Percentiles rank a stretch among this genome's conserved stretches.
Conservation (phyloP, 1,140 invertebrate species). For the Episyrphus balteatus region DNA sequence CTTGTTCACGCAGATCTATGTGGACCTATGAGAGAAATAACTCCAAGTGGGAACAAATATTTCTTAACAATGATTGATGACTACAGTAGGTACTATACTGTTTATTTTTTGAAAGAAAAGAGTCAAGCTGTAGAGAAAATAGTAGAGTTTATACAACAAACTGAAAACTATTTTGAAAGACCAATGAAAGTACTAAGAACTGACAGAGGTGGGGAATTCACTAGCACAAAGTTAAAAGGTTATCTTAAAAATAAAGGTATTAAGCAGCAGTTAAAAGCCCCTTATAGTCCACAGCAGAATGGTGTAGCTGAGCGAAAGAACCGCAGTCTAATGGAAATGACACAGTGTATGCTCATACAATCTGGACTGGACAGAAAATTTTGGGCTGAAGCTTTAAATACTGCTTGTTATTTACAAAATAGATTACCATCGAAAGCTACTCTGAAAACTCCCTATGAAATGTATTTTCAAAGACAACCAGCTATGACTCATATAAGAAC, state of each 20-base stretch:
- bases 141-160: conserved; percentile 2
- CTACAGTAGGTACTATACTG: conserved; percentile 10
- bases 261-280: conserved; percentile 13
- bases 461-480: conserved; percentile 23
- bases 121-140: conserved; percentile 14
- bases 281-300: conserved; percentile 32
- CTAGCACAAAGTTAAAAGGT: conserved; percentile 7
- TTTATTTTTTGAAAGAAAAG: conserved; percentile 25
- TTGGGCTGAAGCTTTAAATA: conserved; percentile 30
- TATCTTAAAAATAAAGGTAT: conserved; percentile 11
- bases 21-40: conserved; percentile 8
- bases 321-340: conserved; percentile 1
- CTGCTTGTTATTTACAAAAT: conserved; percentile 5
- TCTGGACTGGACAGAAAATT: conserved; percentile 7
- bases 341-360: not conserved
- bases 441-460: conserved; percentile 23
- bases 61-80: conserved; percentile 24
- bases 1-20: conserved; percentile 18
- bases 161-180: conserved; percentile 11
- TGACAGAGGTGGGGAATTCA: conserved; percentile 20
- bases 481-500: conserved; percentile 20
- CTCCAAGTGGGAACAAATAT: conserved; percentile 13
- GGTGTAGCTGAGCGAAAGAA: conserved; percentile 21
- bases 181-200: conserved; percentile 13
- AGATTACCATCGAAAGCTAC: conserved; percentile 6